Evolutionary conservation across 2,888 invertebrate genomes (phyloP), one percentile per base, ranked within the genome.

Genomic region (Lepetodrilus schrolli): DNA sequence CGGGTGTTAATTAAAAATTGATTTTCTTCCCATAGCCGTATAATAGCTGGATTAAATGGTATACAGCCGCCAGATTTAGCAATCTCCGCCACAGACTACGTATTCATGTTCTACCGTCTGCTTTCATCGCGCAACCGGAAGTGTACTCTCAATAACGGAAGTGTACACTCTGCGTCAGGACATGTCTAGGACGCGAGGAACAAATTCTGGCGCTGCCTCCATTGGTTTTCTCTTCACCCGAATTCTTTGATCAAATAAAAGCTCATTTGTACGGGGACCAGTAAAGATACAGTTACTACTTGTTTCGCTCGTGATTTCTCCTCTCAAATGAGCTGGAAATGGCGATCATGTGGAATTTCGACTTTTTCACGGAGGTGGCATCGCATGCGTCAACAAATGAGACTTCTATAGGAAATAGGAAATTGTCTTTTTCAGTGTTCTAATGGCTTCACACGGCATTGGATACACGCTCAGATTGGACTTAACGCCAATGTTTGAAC

Each of bases 231-330:
- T 47, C 38, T 72, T 72, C 43, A 43, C 48, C 51, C 65, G 43
- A 58, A 34, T 72, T 66, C 72, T 65, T 72, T 72, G 72, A 65
- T 72, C 72, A 72, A 72, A 72, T 66, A 72, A 72, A 48, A 47
- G 66, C 43, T 65, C 66, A 68, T 68, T 68, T 68, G 38, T 68
- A 36, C 20, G 17, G 47, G n/a, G 50, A 17, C 13, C 50, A 21
- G 20, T 34, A 43, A 17, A 47, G 36, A 66, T 37, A 23, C 68
- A 21, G 37, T 68, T 43, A 48, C 66, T 73, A 21, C 66, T 50
- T 50, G 50, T 73, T 50, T 38, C 49, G 73, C 34, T 30, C 47
- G n/a, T 21, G 70, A 70, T 23, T 34, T 70, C 70, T 34, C 50
- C 20, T 10, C 36, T 34, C 47, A 70, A 70, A 70, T 70, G 70